Evolutionary conservation across 2,113 vertebrate species (phyloP).

Genomic region (Protomyctophum bolini): DNA sequence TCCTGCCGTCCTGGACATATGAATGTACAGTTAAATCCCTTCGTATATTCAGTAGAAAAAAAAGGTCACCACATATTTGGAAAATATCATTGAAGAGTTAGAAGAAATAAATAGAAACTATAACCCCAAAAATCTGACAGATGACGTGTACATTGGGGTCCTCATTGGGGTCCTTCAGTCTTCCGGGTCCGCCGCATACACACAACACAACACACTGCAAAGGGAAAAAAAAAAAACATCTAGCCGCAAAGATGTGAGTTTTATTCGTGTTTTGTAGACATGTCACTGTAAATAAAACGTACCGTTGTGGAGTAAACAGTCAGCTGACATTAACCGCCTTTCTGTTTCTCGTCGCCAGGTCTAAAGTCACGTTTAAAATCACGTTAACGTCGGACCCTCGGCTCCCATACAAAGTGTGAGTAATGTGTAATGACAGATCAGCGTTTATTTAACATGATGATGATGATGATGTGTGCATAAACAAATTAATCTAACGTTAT

Average conservation of each 20-base stretch:
- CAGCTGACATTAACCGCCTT: neutral
- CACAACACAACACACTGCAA: constrained; percentile 42
- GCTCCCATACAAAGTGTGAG: constrained; percentile 84
- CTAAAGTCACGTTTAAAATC: constrained; percentile 86
- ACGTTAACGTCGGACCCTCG: constrained; percentile 83
- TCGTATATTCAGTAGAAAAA: neutral
- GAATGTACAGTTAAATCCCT: no score
- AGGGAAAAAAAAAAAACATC: neutral
- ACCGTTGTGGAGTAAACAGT: fast-evolving
- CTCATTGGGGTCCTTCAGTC: constrained; percentile 58
- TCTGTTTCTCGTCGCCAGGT: constrained; percentile 61
- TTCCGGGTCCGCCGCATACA: constrained; percentile 66
- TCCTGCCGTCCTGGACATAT: no score
- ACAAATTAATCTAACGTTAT: no score
- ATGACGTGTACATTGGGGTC: constrained; percentile 75
- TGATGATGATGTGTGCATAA: no score
- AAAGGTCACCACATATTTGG: neutral
- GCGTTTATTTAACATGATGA: neutral
- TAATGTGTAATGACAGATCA: constrained; percentile 64
- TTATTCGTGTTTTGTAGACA: neutral
- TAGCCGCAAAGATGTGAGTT: constrained; percentile 70
- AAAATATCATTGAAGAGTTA: fast-evolving
- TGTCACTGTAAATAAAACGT: neutral
- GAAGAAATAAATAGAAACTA: no score
- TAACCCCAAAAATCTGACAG: neutral